Evolutionary conservation across 2,888 invertebrate genomes (phyloP).

Genomic region (Stenoptilia bipunctidactyla): DNA sequence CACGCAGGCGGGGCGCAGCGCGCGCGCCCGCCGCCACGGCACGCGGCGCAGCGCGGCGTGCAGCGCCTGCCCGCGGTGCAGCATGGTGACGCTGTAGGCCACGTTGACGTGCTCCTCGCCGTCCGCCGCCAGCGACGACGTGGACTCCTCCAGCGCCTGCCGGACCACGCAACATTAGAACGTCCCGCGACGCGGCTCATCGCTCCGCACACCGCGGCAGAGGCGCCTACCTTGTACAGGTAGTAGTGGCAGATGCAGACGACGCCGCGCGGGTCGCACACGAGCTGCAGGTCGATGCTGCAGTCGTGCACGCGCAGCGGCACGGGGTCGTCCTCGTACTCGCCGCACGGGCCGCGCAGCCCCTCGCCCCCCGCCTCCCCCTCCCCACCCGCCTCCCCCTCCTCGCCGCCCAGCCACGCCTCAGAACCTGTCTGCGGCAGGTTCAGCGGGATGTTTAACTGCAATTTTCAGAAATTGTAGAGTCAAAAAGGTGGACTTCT

Average conservation of each 20-base stretch:
- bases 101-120: constrained; percentile 77
- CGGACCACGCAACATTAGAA: no score
- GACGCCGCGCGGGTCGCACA: constrained; percentile 80
- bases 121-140: constrained; percentile 61
- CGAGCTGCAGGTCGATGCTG: constrained; percentile 82
- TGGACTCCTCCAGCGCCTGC: constrained; percentile 72
- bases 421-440: constrained; percentile 73
- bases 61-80: constrained; percentile 87
- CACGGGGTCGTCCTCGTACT: constrained; percentile 85
- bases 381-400: constrained; percentile 75
- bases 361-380: constrained; percentile 45
- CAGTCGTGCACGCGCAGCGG: constrained; percentile 86
- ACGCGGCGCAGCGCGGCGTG: constrained; percentile 87
- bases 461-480: constrained; percentile 9
- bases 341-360: constrained; percentile 71
- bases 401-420: constrained; percentile 74
- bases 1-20: constrained; percentile 82
- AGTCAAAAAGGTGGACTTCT: no score
- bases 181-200: no score
- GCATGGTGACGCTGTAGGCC: constrained; percentile 85
- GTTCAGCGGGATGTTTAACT: constrained; percentile 89
- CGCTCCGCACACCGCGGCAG: no score
- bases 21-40: constrained; percentile 82
- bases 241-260: constrained; percentile 84
- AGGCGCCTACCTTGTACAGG: constrained; percentile 79